Percentiles rank a stretch among this genome's conserved stretches.
phyloP scores from a whole-genome alignment of 2,797 vertebrate genomes.

The Chrosomus eos region DNA sequence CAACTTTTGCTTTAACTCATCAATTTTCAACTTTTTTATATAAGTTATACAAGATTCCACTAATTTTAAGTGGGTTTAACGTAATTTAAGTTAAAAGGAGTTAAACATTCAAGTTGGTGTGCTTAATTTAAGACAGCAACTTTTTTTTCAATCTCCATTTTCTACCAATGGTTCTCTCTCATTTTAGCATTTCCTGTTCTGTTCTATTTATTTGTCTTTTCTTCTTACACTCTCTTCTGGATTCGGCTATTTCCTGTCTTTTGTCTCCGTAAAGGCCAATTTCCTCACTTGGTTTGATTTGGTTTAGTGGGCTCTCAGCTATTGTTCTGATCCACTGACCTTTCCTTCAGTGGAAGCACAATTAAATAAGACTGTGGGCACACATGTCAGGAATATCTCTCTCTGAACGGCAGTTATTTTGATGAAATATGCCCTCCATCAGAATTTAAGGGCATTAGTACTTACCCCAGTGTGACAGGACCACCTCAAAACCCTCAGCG shows the following conservation, averaged over 20 bases:
- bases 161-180: not conserved
- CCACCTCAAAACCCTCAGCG: not conserved
- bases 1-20: no score
- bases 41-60: no score
- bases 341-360: conserved; percentile 58
- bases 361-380: conserved; percentile 57
- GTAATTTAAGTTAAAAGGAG: no score
- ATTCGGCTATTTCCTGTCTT: conserved; percentile 21
- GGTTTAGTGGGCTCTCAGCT: conserved; percentile 53
- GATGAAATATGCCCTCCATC: conserved; percentile 40
- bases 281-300: conserved; percentile 64
- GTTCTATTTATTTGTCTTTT: conserved; percentile 11
- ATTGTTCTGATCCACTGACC: conserved; percentile 65
- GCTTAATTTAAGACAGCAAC: no score
- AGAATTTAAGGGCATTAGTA: conserved; percentile 33
- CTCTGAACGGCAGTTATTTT: conserved; percentile 16
- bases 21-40: no score
- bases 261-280: conserved; percentile 63
- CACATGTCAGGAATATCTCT: conserved; percentile 41
- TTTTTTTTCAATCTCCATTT: not conserved
- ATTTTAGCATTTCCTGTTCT: not conserved
- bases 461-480: conserved; percentile 13
- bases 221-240: not conserved
- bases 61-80: no score
- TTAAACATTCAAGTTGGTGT: no score